Evolutionary conservation across 2,888 invertebrate genomes (phyloP), one percentile per base, ranked within the genome.

Genomic region (Lasioglossum vierecki): DNA sequence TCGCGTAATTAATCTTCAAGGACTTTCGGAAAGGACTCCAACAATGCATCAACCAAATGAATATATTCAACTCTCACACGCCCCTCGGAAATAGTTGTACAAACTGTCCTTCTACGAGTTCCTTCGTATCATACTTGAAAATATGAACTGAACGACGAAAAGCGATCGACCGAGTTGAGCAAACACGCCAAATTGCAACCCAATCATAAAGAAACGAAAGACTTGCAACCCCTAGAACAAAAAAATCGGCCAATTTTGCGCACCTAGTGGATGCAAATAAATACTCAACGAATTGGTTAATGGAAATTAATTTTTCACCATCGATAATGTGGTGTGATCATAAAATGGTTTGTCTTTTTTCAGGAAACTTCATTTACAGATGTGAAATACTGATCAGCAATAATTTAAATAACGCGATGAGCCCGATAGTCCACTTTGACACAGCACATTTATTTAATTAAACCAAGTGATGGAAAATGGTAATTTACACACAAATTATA

Each of bases 11-110:
- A 57, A 57, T n/a, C 22, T 57, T 9, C 22, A 11, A 57, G 57
- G 57, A 57, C 57, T 57, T 57, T 57, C 57, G 4, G 4, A 57
- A 57, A n/a, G 57, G n/a, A 57, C 57, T 57, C 6, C n/a, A n/a
- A 57, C 57, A 57, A 57, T 57, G n/a, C 57, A n/a, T 57, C 57
- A 57, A 57, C 57, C 11, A 57, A n/a, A 57, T 57, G n/a, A n/a
- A 57, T n/a, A n/a, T 57, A 57, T 57, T 57, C n/a, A n/a, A 57
- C 11, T 57, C 57, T 57, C n/a, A 1, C 57, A 11, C n/a, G 11
- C 11, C 11, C 57, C n/a, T 57, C n/a, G 2, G 4, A 57, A n/a
- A 11, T 57, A 57, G 11, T 22, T 57, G n/a, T 26, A n/a, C 57
- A 11, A 57, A n/a, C 57, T 4, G n/a, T 11, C 57, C n/a, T 57